Conservation (phyloP, 2,113 vertebrate species). For the Mustela lutreola region DNA sequence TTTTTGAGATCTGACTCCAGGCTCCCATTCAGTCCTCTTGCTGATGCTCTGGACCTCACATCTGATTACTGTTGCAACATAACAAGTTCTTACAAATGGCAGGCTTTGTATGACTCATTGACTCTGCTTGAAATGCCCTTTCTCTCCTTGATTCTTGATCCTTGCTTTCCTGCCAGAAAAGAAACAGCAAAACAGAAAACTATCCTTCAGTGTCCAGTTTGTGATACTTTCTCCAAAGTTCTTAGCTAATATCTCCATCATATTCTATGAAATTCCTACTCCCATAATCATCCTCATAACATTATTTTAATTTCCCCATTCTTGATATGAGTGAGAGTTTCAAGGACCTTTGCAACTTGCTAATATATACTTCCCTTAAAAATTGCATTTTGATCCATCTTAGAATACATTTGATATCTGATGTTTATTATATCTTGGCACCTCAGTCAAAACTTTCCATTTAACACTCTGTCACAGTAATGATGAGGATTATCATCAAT, state of each 20-base stretch:
- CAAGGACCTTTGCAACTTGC: not conserved
- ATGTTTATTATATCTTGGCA: not conserved
- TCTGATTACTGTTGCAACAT: not conserved
- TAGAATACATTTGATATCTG: not conserved
- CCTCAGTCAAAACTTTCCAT: not conserved
- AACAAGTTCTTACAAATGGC: not conserved
- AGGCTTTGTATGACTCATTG: not conserved
- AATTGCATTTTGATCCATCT: not conserved
- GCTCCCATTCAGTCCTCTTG: not conserved
- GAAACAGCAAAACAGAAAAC: not conserved
- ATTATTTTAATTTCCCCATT: not conserved
- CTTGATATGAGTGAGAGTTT: not conserved
- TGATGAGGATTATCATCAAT: not conserved
- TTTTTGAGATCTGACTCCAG: not conserved
- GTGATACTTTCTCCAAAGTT: not conserved
- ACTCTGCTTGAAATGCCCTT: not conserved
- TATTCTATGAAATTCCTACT: not conserved
- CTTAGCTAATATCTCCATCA: not conserved
- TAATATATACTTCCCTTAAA: not conserved
- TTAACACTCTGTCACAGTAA: not conserved
- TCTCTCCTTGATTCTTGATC: not conserved
- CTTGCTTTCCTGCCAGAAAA: not conserved
- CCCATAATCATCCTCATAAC: not conserved
- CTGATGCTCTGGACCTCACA: not conserved
- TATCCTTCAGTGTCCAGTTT: not conserved